phyloP scores from a whole-genome alignment of 2,888 invertebrate species.

The Gnatocerus cornutus region DNA sequence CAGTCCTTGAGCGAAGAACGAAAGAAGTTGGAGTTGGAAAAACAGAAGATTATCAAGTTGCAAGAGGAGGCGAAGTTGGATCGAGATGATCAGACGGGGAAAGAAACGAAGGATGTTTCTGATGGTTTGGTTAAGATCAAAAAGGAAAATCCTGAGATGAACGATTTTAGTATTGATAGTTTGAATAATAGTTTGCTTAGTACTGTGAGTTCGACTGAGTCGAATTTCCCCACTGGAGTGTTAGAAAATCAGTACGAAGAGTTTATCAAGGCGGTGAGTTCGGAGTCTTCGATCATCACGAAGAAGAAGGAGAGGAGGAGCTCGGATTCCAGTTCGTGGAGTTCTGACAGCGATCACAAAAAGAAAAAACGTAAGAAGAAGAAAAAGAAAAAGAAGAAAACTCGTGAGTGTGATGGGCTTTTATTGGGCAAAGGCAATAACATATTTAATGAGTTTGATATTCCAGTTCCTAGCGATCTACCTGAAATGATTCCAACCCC shows the following conservation, averaged over 20 bases:
- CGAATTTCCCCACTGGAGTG: conserved; percentile 49
- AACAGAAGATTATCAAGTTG: conserved; percentile 53
- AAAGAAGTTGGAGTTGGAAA: conserved; percentile 54
- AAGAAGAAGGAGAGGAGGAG: conserved; percentile 35
- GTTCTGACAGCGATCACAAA: conserved; percentile 33
- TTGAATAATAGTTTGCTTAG: conserved; percentile 42
- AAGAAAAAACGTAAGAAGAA: conserved; percentile 46
- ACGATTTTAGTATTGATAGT: conserved; percentile 42
- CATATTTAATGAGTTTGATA: conserved; percentile 49
- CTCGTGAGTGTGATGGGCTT: conserved; percentile 29
- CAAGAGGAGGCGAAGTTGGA: conserved; percentile 48
- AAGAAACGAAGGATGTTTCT: no score
- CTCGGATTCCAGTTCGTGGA: conserved; percentile 30
- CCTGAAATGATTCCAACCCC: conserved; percentile 41
- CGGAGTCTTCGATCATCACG: conserved; percentile 58
- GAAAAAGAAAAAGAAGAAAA: conserved; percentile 42
- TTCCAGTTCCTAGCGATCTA: conserved; percentile 47
- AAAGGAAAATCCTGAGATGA: conserved; percentile 34
- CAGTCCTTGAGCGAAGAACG: conserved; percentile 52
- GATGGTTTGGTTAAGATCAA: conserved; percentile 32
- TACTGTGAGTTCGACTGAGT: conserved; percentile 34
- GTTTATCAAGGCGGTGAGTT: conserved; percentile 74
- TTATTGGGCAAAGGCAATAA: conserved; percentile 32
- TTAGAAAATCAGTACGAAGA: conserved; percentile 74
- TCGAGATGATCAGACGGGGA: conserved; percentile 13